phyloP scores from a whole-genome alignment of 1,140 invertebrate genomes.

The Calosoma granatense region DNA sequence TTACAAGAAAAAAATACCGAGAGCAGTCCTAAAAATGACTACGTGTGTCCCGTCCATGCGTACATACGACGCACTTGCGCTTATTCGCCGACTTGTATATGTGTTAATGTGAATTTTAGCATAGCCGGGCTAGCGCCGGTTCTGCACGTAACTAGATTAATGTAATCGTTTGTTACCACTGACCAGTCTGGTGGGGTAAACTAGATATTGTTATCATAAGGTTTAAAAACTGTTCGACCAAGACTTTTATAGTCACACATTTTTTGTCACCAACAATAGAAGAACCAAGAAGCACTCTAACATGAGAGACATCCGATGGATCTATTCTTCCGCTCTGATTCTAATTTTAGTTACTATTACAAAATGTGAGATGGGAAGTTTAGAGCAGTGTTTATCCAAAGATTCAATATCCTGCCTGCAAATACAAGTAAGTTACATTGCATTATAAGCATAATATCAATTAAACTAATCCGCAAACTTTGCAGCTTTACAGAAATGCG shows the following conservation, averaged over 20 bases:
- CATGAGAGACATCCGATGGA: neutral
- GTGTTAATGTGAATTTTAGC: neutral
- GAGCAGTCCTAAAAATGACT: neutral
- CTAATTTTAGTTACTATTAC: neutral
- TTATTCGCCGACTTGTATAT: neutral
- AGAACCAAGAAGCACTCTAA: no score
- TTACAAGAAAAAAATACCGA: neutral
- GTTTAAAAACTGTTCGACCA: neutral
- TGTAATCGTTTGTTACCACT: neutral
- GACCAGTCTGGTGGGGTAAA: neutral
- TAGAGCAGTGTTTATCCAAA: conserved; percentile 46
- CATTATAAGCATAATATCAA: no score
- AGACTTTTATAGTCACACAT: neutral
- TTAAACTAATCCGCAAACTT: neutral
- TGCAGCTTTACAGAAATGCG: conserved; percentile 45
- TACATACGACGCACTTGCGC: neutral
- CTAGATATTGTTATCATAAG: conserved; percentile 3
- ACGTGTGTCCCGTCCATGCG: neutral
- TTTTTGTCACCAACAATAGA: no score
- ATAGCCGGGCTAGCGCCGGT: neutral
- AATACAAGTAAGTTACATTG: conserved; percentile 37
- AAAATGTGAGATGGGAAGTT: conserved; percentile 12
- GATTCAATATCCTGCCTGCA: conserved; percentile 59
- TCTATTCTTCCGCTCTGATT: neutral
- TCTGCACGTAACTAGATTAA: conserved; percentile 4